Base-by-base conservation (phyloP, 1,140 invertebrate genomes). In the Daktulosphaira vitifoliae region DNA sequence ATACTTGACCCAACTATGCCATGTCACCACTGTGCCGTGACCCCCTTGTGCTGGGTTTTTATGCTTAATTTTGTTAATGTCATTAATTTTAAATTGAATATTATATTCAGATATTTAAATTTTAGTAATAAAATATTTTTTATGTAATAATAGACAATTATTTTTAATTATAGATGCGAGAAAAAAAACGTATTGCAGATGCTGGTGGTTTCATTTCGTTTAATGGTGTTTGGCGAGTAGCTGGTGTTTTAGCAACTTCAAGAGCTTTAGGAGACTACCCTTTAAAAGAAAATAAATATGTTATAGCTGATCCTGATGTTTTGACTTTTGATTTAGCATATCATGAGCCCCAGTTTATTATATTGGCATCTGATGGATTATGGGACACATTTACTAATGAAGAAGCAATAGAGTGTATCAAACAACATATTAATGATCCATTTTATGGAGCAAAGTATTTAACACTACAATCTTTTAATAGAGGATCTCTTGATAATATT, bases 361-460 rank as follows among this genome's bases (percentile, higher is more conserved):
- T 98, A 66, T 76, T 97, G 22, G 95, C 94, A 11, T 89, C 92
- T 2, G 95, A 97, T 81, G 95, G 95, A 11, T 79, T 98, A 8
- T 97, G 93, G 93, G 95, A 97, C 76, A 92, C 89, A 26, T 94
- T 96, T 72, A 82, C 82, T 16, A 97, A 96, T 76, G 92, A 96
- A 75, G 92, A 96, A 75, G 93, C 92, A 49, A 84, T 95, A 13
- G 83, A 85, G 68, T 96, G 88, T 75, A 84, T 93, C 29, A 86
- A 86, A 54, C 83, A 89, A 69, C 81, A 85, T 68, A 79, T 95
- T 18, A 80, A 89, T 70, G 91, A 94, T 77, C 81, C 88, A 20
- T 84, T 88, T 74, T 90, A 81, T 78, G 92, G 92, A 62, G 92
- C 93, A 38, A 92, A 92, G 77, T 90, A 87, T 72, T 80, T 97